phyloP scores from a whole-genome alignment of 2,113 vertebrate genomes.

The Erythrolamprus reginae region DNA sequence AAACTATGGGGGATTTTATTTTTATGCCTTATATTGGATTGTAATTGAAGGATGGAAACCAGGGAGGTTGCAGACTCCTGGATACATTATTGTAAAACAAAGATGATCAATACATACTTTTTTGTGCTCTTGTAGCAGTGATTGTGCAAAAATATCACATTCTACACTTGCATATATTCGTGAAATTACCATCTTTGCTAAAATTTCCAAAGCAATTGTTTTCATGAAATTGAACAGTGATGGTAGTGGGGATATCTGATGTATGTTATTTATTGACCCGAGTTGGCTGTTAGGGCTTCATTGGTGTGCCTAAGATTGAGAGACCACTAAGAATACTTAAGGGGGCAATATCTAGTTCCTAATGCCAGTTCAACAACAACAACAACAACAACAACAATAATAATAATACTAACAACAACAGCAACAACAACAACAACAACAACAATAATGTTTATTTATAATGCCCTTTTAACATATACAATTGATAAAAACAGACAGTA shows the following conservation, averaged over 20 bases:
- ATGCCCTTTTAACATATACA: no score
- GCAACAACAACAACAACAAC: no score
- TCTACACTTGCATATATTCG: background rate
- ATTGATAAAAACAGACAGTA: no score
- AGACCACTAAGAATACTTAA: background rate
- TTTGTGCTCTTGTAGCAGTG: background rate
- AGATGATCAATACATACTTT: background rate
- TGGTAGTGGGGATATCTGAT: background rate
- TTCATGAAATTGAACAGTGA: background rate
- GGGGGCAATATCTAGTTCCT: background rate
- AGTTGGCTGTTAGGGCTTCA: background rate
- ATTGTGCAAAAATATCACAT: background rate
- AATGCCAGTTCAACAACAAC: background rate
- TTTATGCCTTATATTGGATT: background rate
- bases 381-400: no score
- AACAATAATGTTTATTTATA: no score
- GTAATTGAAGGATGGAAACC: background rate
- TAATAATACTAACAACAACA: no score
- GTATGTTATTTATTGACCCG: background rate
- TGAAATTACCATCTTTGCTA: background rate
- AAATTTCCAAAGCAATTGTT: background rate
- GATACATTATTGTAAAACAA: background rate
- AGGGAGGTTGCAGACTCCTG: background rate
- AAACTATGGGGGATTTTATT: background rate
- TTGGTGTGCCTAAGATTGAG: background rate